Evolutionary conservation across 23 tunicate species (phyloP).

Genomic region (Trididemnum clinides): DNA sequence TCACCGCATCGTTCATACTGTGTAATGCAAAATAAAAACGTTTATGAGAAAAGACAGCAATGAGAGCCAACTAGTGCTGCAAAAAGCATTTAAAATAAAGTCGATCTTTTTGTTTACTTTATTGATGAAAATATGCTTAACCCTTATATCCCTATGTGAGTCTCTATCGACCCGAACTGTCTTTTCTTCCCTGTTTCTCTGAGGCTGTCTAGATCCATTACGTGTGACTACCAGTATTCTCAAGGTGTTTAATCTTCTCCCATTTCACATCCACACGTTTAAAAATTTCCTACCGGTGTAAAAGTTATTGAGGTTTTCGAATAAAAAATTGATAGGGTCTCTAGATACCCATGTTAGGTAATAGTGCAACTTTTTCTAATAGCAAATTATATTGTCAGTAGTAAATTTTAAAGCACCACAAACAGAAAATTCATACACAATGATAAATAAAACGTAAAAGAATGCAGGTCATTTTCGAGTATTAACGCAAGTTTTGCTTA

Average conservation of each 20-base stretch:
- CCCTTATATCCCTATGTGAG: no score
- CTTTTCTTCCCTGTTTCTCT: background rate
- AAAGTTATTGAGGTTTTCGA: background rate
- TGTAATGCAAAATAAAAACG: no score
- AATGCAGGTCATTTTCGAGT: background rate
- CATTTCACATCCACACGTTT: background rate
- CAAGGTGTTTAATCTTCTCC: background rate
- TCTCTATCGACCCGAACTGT: background rate
- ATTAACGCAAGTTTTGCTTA: conserved; percentile 1
- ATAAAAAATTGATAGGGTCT: no score
- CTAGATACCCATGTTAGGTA: no score
- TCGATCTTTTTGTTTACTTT: no score
- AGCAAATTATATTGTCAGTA: no score
- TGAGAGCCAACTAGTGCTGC: no score
- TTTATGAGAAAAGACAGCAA: no score
- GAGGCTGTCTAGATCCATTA: background rate
- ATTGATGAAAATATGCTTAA: no score
- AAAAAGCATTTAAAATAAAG: no score
- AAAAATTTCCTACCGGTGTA: background rate
- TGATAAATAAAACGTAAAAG: background rate
- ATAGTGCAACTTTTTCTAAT: no score
- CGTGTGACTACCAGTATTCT: background rate
- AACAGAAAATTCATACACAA: background rate
- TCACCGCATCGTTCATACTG: no score
- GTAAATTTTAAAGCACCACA: background rate